Percentiles rank a stretch among this genome's conserved stretches.
These are phyloP conservation scores for Dusona sp. DNA, from an alignment of 2,888 invertebrate species.

Conservation along the genomic window DNA sequence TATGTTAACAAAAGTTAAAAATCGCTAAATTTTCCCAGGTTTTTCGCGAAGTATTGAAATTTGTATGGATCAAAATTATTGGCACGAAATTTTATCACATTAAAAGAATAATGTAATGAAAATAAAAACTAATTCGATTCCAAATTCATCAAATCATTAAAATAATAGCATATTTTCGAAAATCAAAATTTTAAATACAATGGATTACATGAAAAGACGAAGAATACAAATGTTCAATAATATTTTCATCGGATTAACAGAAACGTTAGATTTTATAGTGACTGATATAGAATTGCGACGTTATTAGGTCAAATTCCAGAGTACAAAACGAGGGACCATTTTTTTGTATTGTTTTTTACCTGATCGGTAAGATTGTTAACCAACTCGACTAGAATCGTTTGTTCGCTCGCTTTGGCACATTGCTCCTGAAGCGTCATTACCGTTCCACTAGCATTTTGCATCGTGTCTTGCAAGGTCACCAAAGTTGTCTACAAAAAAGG, in stretches of 20 bases:
- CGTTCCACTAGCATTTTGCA: slow-evolving; percentile 83
- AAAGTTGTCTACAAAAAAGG: slow-evolving; percentile 80
- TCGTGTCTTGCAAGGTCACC: slow-evolving; percentile 82
- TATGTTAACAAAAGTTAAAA: too few species aligned
- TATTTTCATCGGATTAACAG: background rate
- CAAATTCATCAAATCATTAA: too few species aligned
- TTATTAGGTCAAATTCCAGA: background rate
- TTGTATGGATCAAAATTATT: too few species aligned
- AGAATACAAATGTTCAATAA: background rate
- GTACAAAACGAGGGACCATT: background rate
- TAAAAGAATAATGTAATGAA: too few species aligned
- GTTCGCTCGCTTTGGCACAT: slow-evolving; percentile 76
- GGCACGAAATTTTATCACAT: too few species aligned
- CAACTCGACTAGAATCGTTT: slow-evolving; percentile 73
- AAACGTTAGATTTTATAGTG: background rate
- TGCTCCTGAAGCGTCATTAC: slow-evolving; percentile 83
- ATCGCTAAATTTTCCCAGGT: too few species aligned
- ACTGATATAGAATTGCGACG: background rate
- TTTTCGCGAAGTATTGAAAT: too few species aligned
- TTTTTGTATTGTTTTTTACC: slow-evolving; percentile 70
- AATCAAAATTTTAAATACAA: too few species aligned
- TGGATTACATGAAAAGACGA: background rate
- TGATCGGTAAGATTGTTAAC: slow-evolving; percentile 78
- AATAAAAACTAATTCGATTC: too few species aligned
- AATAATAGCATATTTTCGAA: too few species aligned